Evolutionary conservation across 1,140 invertebrate species (phyloP).

Genomic region (Drosophila insularis): DNA sequence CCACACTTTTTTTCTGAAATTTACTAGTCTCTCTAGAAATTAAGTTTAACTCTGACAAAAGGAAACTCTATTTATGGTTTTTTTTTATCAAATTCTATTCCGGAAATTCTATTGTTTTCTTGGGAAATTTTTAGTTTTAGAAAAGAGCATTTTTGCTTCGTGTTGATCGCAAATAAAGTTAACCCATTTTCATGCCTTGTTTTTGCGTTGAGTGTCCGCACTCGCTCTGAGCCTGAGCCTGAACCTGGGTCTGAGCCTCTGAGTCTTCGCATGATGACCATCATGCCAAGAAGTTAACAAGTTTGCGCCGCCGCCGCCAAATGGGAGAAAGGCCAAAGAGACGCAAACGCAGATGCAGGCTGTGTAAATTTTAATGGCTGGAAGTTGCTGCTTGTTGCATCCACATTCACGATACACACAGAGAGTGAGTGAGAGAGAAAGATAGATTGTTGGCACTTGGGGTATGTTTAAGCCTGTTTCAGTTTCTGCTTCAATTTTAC

Average conservation of each 20-base stretch:
- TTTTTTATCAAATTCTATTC: no score
- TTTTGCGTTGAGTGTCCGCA: conserved; percentile 53
- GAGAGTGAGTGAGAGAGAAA: background rate
- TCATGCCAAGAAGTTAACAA: conserved; percentile 78
- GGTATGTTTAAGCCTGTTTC: conserved; percentile 50
- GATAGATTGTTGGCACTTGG: conserved; percentile 12
- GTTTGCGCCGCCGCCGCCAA: conserved; percentile 69
- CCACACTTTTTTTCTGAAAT: background rate
- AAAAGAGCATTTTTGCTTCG: conserved; percentile 18
- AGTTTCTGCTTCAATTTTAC: conserved; percentile 12
- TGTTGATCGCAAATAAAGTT: background rate
- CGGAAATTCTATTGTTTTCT: no score
- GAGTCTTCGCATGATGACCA: conserved; percentile 72
- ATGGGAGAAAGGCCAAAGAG: conserved; percentile 73
- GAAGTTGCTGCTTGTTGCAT: conserved; percentile 62
- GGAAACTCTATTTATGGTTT: no score
- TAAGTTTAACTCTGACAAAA: no score
- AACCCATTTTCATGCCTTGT: conserved; percentile 8
- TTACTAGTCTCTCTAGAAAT: no score
- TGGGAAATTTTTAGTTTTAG: no score
- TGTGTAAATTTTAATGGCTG: conserved; percentile 78
- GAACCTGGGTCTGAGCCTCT: background rate
- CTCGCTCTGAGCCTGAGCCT: conserved; percentile 8
- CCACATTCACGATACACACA: conserved; percentile 9
- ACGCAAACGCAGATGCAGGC: conserved; percentile 41